Conservation (phyloP, 2,113 vertebrate genomes). For the Sciurus niger region DNA sequence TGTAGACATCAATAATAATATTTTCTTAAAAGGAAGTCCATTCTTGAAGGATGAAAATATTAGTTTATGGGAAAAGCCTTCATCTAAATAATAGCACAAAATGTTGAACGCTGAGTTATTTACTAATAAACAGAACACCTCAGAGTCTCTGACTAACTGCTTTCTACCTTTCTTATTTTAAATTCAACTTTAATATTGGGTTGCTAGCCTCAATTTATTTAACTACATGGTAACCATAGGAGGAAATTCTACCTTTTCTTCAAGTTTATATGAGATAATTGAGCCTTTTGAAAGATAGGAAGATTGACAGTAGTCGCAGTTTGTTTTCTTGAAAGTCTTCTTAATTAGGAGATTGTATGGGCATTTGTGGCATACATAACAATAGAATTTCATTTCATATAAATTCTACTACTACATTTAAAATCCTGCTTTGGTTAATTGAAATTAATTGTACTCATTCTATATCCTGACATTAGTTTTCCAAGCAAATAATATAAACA, state of each 20-base stretch:
- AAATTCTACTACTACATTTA: conserved; percentile 31
- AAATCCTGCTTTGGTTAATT: conserved; percentile 19
- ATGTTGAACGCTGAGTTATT: background rate
- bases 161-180: conserved; percentile 54
- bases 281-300: conserved; percentile 30
- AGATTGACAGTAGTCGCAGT: background rate
- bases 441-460: conserved; percentile 54
- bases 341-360: conserved; percentile 40
- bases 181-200: background rate
- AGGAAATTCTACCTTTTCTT: conserved; percentile 48
- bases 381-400: conserved; percentile 45
- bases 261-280: conserved; percentile 10
- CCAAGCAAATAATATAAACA: background rate
- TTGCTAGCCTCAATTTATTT: background rate
- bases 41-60: background rate
- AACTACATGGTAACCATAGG: background rate
- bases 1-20: background rate
- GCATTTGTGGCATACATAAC: conserved; percentile 4
- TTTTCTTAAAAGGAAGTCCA: background rate
- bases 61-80: background rate
- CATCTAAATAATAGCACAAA: background rate
- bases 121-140: background rate
- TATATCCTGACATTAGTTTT: conserved; percentile 10
- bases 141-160: background rate
- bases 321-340: background rate